Evolutionary conservation across 2,888 invertebrate species (phyloP), one percentile per base, ranked within the genome.

Genomic region (Salticus scenicus): DNA sequence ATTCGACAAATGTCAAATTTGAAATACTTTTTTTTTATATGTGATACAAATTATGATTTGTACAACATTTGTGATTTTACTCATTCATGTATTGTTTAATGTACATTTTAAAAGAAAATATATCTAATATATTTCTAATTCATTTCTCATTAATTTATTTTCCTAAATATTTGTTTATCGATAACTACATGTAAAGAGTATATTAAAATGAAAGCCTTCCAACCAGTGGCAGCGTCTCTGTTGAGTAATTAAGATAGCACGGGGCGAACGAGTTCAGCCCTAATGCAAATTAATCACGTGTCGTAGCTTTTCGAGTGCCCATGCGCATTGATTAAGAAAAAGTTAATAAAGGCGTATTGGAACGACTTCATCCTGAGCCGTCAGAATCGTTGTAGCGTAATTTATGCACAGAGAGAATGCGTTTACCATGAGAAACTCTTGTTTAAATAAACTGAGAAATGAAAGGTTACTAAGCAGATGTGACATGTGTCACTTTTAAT

Each of bases 301-400:
- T 63, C 72, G 64, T 14, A 33, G 76, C 33, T 14, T 47, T 17
- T 28, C 41, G 17, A 20, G 31, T 30, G 33, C 30, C 42, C 12
- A 28, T 28, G 63, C 73, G 57, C 81, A 70, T 37, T 70, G 81
- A 74, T 69, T 57, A 69, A 41, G 75, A 63, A 69, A 70, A 75
- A 81, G 74, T 81, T 81, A 81, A 81, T 81, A 81, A 81, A 69
- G 37, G 70, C 63, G 70, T 75, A 70, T 81, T 64, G 81, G 73
- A 74, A n/a, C 67, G 70, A 81, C 63, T 81, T 69, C 17, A 37
- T 42, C n/a, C 17, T 27, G 12, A 20, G 28, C 41, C 42, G 64
- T 2, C 31, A 63, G 69, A 69, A 2, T 57, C 74, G 69, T 14
- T 74, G 42, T 57, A 81, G 74, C 81, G 74, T 81, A 57, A 66